Evolutionary conservation across 2,888 invertebrate species (phyloP).

Genomic region (Scelioninae gen. 2): DNA sequence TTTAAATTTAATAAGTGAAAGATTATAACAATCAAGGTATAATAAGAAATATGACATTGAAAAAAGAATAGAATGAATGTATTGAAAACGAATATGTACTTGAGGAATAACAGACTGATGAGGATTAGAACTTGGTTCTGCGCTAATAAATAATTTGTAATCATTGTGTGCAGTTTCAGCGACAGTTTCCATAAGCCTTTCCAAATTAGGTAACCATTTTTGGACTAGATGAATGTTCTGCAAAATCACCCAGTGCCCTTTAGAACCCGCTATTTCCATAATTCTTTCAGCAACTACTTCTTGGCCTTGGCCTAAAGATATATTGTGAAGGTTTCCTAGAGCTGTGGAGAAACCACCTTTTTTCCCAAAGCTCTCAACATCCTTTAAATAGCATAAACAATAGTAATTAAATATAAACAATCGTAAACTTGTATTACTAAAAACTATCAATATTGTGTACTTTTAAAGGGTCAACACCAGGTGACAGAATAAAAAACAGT

Average conservation of each 20-base stretch:
- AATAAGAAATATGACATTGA: too few relatives aligned
- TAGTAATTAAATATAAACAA: too few relatives aligned
- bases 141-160: constrained; percentile 86
- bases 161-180: constrained; percentile 78
- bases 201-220: constrained; percentile 90
- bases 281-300: constrained; percentile 93
- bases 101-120: constrained; percentile 80
- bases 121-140: constrained; percentile 88
- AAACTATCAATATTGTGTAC: constrained; percentile 78
- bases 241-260: constrained; percentile 91
- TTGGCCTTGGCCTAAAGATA: constrained; percentile 96
- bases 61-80: too few relatives aligned
- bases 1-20: too few relatives aligned
- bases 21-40: too few relatives aligned
- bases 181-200: constrained; percentile 93
- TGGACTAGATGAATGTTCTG: constrained; percentile 95
- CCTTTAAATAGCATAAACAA: too few relatives aligned
- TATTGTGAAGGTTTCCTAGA: constrained; percentile 91
- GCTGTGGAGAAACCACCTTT: constrained; percentile 87
- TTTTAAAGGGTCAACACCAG: constrained; percentile 95
- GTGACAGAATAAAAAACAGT: constrained; percentile 94
- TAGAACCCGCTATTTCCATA: constrained; percentile 86
- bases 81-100: constrained; percentile 63
- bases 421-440: too few relatives aligned
- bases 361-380: constrained; percentile 83